Base-by-base conservation (phyloP, 2,113 vertebrate genomes). In the Hiodon tergisus region DNA sequence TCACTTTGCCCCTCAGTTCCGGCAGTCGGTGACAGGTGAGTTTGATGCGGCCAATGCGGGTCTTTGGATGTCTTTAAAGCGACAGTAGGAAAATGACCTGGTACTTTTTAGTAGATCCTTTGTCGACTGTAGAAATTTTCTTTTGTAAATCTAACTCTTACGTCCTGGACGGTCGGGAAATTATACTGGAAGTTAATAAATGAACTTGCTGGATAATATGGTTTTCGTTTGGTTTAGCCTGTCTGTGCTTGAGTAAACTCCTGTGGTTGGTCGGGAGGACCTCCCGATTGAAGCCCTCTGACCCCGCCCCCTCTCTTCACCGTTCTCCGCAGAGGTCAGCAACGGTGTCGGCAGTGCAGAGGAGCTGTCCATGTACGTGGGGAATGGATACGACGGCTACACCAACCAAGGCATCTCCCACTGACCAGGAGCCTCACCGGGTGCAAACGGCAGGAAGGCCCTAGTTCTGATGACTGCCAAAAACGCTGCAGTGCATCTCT, bases 361-460 rank as follows among this genome's bases (percentile, higher is more conserved):
- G 0, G 95, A 95, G 72, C 87, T 97, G 31, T 95, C 94, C 0
- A 82, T 95, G 4, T 94, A 88, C 79, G 94, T 93, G 0, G 93
- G 95, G 74, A 95, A 93, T 0, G 93, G 93, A 9, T 90, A 90
- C 0, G 91, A 88, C 3, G 86, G 74, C 8, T 96, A 88, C 5
- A 82, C 92, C 80, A 92, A 88, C 0, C 88, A 90, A 67, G 65
- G 85, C 48, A 74, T 89, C 67, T 80, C 86, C 4, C 84, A 83
- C 63, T 78, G 80, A 88, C 48, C 17, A 2, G 9, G 50, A 11
- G 3, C 7, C 2, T 47, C 5, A 13, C 47, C 54, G 54, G 68
- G 53, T 50, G 52, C 68, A 69, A 55, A 69, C 52, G 60, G 14
- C 4, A 4, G n/a, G 51, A 47, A 59, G 52, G 52, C 16, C 6